Base-by-base conservation (phyloP, 2,888 invertebrate species). In the Eupithecia insigniata region DNA sequence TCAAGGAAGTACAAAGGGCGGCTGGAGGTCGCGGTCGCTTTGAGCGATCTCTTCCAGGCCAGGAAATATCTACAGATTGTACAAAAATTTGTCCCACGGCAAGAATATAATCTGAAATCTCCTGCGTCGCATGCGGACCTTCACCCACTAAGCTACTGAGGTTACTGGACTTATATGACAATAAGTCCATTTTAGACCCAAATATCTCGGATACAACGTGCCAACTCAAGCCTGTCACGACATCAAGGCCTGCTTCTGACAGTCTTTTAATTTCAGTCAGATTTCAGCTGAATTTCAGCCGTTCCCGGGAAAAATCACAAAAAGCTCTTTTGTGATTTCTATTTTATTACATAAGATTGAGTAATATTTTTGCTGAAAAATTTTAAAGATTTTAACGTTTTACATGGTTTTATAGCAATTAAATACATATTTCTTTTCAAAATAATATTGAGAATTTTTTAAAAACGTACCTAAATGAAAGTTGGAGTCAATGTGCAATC, bases 241-340 rank as follows among this genome's bases (percentile, higher is more conserved):
- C 22, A 30, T 58, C 4, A 67, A 14, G 22, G 28, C 60, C 60
- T 60, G 60, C 18, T 30, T 6, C 30, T 60, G 60, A 60, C 60
- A 60, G 30, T 34, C 6, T 39, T 72, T 61, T 39, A 73, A 61
- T 66, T 74, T 30, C 78, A 76, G 76, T 77, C 73, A 72, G 65
- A 61, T 67, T 84, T 84, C 87, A 86, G 88, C 84, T 83, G 83
- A 55, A 55, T 26, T 55, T 55, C 55, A 55, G 26, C 55, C 26
- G 26, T 55, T 55, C 55, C 26, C 55, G 55, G 26, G 55, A 26
- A 55, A 51, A 26, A 55, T 55, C 55, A 26, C 5, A 55, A 55
- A 26, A 55, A 55, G 1, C 0, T 2, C n/a, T n/a, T n/a, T n/a
- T n/a, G n/a, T 8, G n/a, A 3, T 51, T 51, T 51, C 10, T 3